These are phyloP conservation scores for Crotalus helleri DNA, from an alignment of 2,113 vertebrate species.

Conservation along the genomic window DNA sequence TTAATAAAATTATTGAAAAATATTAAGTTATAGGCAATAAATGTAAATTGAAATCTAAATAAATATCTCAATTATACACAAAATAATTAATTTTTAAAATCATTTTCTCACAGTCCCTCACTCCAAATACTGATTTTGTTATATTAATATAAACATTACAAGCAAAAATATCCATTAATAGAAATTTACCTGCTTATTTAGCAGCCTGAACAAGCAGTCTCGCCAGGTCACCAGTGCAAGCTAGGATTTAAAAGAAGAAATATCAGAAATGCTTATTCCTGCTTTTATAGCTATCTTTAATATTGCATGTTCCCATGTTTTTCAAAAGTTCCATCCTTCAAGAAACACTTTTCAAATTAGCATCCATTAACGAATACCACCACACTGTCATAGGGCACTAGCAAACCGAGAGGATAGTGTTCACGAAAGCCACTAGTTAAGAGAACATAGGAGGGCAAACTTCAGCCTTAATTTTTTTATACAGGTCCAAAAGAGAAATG, in stretches of 20 bases:
- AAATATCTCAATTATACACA: no score
- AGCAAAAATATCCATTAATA: not conserved
- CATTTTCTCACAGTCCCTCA: not conserved
- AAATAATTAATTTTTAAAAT: not conserved
- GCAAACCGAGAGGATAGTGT: not conserved
- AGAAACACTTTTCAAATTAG: not conserved
- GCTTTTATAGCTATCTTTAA: not conserved
- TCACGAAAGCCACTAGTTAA: not conserved
- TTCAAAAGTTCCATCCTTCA: not conserved
- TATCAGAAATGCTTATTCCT: not conserved
- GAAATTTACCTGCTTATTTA: slow-evolving; percentile 92
- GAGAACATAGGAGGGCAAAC: not conserved
- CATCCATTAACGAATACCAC: not conserved
- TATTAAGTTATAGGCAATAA: no score
- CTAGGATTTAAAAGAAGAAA: slow-evolving; percentile 47
- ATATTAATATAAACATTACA: not conserved
- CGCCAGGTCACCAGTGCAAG: slow-evolving; percentile 95
- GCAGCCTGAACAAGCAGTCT: slow-evolving; percentile 95
- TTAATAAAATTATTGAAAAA: no score
- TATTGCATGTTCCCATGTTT: not conserved
- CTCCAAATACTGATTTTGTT: not conserved
- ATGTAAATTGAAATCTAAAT: no score
- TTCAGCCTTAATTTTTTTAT: no score
- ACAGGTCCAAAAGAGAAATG: no score
- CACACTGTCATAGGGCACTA: not conserved